phyloP scores from a whole-genome alignment of 2,113 vertebrate species.

The Psammodynastes pulverulentus region DNA sequence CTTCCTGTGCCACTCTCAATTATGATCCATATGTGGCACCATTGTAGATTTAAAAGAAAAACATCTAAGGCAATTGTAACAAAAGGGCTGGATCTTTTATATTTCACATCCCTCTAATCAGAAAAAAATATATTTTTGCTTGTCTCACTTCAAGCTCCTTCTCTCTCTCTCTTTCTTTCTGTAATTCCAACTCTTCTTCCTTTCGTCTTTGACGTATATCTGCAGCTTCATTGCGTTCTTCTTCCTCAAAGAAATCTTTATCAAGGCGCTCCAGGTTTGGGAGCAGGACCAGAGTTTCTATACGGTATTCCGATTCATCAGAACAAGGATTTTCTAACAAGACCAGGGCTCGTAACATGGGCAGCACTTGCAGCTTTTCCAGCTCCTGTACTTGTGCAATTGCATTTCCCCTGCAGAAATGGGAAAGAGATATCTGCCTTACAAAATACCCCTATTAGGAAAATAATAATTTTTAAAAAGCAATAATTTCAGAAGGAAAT shows the following conservation, averaged over 20 bases:
- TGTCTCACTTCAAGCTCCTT: background rate
- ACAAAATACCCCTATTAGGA: background rate
- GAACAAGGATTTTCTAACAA: slow-evolving; percentile 80
- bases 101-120: background rate
- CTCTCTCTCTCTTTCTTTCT: slow-evolving; percentile 21
- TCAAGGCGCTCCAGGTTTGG: slow-evolving; percentile 80
- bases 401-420: slow-evolving; percentile 62
- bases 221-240: slow-evolving; percentile 74
- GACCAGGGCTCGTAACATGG: slow-evolving; percentile 76
- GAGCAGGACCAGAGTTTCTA: slow-evolving; percentile 71
- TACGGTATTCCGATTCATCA: slow-evolving; percentile 70
- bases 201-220: slow-evolving; percentile 57
- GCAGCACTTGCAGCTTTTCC: slow-evolving; percentile 68
- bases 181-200: slow-evolving; percentile 54
- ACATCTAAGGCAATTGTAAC: background rate
- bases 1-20: background rate
- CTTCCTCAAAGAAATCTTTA: slow-evolving; percentile 76
- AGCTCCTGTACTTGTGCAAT: slow-evolving; percentile 62
- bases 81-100: background rate
- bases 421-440: background rate
- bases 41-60: background rate
- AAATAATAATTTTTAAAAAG: background rate
- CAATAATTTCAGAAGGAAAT: background rate
- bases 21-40: background rate
- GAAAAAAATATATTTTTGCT: background rate